These are phyloP conservation scores for Gallinago stenura DNA, from an alignment of 2,797 vertebrate species.

Conservation along the genomic window DNA sequence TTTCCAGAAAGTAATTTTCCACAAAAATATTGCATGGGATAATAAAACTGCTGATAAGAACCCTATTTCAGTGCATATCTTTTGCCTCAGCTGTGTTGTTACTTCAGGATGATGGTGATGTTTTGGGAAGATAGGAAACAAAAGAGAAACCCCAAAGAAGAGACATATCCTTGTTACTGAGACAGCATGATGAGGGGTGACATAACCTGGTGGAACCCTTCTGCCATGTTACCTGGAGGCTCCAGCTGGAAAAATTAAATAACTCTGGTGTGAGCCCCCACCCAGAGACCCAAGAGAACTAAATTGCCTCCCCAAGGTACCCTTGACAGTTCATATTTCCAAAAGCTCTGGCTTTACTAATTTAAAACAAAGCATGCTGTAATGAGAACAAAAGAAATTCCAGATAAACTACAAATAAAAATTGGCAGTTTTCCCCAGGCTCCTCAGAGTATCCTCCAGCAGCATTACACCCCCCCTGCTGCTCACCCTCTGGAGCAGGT, in stretches of 20 bases:
- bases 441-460: not conserved
- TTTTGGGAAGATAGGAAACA: conserved; percentile 50
- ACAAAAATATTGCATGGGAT: conserved; percentile 40
- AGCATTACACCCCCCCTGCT: not conserved
- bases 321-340: not conserved
- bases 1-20: conserved; percentile 68
- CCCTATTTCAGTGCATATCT: conserved; percentile 50
- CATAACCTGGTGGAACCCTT: not conserved
- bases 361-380: not conserved
- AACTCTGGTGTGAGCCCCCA: not conserved
- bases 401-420: not conserved
- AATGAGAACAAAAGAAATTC: not conserved
- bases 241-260: conserved; percentile 18
- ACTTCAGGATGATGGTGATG: conserved; percentile 41
- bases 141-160: conserved; percentile 54
- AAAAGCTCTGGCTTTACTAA: not conserved
- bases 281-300: not conserved
- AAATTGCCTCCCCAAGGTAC: not conserved
- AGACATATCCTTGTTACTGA: not conserved
- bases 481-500: not conserved
- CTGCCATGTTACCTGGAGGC: conserved; percentile 11
- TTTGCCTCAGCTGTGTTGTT: conserved; percentile 43
- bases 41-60: conserved; percentile 66
- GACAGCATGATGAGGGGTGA: not conserved
- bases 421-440: not conserved